Evolutionary conservation across 2,797 vertebrate species (phyloP).

Genomic region (Antrozous pallidus): DNA sequence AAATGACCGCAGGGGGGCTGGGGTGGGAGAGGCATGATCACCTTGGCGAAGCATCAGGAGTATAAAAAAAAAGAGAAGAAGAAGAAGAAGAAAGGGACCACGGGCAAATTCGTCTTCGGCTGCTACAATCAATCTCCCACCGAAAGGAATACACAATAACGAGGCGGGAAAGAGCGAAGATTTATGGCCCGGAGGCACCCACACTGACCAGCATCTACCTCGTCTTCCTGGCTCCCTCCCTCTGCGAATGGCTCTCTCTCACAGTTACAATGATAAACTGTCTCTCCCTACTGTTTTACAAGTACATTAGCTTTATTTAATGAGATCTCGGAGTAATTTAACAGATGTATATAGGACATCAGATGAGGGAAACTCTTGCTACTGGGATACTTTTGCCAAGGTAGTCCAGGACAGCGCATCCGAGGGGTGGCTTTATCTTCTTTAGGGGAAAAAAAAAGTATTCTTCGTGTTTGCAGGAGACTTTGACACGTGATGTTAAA

Average conservation of each 20-base stretch:
- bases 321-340: constrained; percentile 96
- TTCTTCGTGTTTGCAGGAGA: constrained; percentile 78
- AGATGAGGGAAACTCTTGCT: constrained; percentile 87
- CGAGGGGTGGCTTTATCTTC: constrained; percentile 65
- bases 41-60: constrained; percentile 92
- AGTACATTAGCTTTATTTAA: constrained; percentile 99
- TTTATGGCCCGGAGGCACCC: constrained; percentile 96
- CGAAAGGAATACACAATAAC: constrained; percentile 99
- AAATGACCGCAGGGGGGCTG: constrained; percentile 85
- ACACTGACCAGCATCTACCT: constrained; percentile 98
- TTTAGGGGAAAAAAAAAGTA: constrained; percentile 54
- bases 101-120: constrained; percentile 97
- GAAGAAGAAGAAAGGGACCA: constrained; percentile 86
- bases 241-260: constrained; percentile 87
- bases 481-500: constrained; percentile 78
- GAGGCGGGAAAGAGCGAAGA: constrained; percentile 97
- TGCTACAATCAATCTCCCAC: constrained; percentile 99
- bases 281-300: constrained; percentile 98
- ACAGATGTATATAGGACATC: constrained; percentile 92
- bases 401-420: constrained; percentile 78
- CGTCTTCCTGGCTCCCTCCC: constrained; percentile 89
- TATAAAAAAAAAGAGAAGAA: constrained; percentile 74
- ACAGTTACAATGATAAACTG: constrained; percentile 97
- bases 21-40: constrained; percentile 88
- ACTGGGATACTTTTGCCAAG: constrained; percentile 84